These are phyloP conservation scores for Rhopalosiphum padi DNA, from an alignment of 1,140 invertebrate species.

Conservation along the genomic window DNA sequence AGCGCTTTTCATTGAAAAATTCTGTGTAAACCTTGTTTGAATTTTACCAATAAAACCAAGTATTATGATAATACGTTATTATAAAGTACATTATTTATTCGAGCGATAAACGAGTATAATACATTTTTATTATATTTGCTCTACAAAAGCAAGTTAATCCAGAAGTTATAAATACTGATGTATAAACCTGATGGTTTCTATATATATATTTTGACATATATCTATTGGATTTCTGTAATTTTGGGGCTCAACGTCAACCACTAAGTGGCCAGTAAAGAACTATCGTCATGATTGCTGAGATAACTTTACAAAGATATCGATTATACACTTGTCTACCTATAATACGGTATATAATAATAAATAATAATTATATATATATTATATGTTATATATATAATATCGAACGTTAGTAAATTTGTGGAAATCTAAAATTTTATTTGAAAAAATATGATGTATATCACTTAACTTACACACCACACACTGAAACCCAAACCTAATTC, in stretches of 20 bases:
- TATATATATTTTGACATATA: conserved; percentile 11
- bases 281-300: neutral
- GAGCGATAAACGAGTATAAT: neutral
- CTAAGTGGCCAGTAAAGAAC: conserved; percentile 13
- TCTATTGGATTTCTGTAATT: conserved; percentile 30
- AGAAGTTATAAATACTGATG: conserved; percentile 17
- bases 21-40: neutral
- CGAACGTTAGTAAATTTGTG: neutral
- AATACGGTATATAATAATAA: neutral
- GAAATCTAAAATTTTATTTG: neutral
- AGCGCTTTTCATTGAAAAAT: neutral
- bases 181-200: neutral
- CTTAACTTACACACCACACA: neutral
- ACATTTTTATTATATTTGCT: conserved; percentile 1
- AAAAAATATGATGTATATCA: neutral
- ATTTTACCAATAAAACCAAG: conserved; percentile 30
- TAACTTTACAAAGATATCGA: neutral
- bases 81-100: conserved; percentile 37
- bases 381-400: neutral
- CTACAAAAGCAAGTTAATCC: conserved; percentile 17
- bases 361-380: neutral
- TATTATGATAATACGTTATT: conserved; percentile 1
- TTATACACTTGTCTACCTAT: neutral
- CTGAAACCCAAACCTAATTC: neutral
- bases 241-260: conserved; percentile 20